A percentile compares a stretch with the other conserved stretches of the same genome.
Conservation (phyloP, 1,140 invertebrate species). For the Bicyclus anynana region DNA sequence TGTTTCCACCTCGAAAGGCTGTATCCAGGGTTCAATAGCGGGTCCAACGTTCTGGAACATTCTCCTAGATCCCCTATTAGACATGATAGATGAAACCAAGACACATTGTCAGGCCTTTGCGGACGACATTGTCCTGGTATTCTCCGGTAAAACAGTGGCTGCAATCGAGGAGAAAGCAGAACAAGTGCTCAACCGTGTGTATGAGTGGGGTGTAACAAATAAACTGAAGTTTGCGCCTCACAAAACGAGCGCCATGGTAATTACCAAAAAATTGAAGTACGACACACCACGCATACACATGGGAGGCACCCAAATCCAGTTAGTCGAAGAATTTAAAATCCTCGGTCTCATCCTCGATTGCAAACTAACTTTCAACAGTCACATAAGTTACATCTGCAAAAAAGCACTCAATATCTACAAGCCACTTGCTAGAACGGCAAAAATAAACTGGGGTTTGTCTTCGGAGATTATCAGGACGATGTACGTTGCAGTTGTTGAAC, state of each 20-base stretch:
- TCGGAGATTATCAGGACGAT: conserved; percentile 20
- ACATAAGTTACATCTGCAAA: neutral
- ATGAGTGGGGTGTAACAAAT: conserved; percentile 6
- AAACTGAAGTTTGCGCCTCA: conserved; percentile 16
- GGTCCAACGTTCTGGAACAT: conserved; percentile 14
- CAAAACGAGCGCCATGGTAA: conserved; percentile 11
- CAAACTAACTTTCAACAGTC: conserved; percentile 18
- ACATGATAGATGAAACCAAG: neutral
- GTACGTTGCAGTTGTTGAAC: conserved; percentile 23
- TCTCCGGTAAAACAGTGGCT: neutral
- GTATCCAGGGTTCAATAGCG: conserved; percentile 11
- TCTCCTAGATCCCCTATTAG: conserved; percentile 1
- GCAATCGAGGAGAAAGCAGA: neutral
- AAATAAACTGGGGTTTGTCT: conserved; percentile 16
- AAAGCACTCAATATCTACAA: conserved; percentile 12
- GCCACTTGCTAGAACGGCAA: conserved; percentile 12
- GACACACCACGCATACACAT: conserved; percentile 6
- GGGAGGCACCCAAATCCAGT: neutral
- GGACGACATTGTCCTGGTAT: neutral
- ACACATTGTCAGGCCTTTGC: conserved; percentile 14
- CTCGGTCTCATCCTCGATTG: conserved; percentile 10
- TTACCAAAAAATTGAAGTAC: conserved; percentile 16
- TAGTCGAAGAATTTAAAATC: conserved; percentile 7
- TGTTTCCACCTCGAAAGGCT: neutral
- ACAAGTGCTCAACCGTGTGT: neutral